Evolutionary conservation across 1,140 invertebrate genomes (phyloP).

Genomic region (Macrotrachela quadricornifera): DNA sequence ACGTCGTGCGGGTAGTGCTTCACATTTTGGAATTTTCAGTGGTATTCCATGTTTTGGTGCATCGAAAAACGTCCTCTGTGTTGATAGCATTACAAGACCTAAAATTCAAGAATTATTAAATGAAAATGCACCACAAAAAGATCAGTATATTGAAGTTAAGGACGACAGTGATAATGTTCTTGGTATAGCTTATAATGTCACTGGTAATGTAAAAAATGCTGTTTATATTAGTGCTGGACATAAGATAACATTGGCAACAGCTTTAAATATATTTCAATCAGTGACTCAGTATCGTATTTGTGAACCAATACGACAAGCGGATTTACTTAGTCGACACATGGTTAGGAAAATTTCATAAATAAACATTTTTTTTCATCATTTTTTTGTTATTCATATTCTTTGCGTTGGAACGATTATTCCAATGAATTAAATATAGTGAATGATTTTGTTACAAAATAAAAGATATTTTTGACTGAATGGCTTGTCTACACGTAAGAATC

Average conservation of each 20-base stretch:
- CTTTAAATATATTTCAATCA: slow-evolving; percentile 21
- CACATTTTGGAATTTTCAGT: slow-evolving; percentile 24
- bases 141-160: neutral
- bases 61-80: slow-evolving; percentile 25
- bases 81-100: slow-evolving; percentile 10
- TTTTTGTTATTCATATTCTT: too few species aligned
- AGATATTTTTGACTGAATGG: too few species aligned
- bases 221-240: slow-evolving; percentile 33
- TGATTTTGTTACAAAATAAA: too few species aligned
- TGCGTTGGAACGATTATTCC: too few species aligned
- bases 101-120: too few species aligned
- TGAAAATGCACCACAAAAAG: slow-evolving; percentile 14
- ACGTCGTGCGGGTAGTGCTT: slow-evolving; percentile 25
- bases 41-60: slow-evolving; percentile 25
- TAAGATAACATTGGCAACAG: slow-evolving; percentile 27
- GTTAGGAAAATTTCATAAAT: too few species aligned
- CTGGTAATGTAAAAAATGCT: slow-evolving; percentile 19
- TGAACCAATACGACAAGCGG: slow-evolving; percentile 30
- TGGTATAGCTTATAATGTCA: slow-evolving; percentile 2
- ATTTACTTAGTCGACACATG: slow-evolving; percentile 17
- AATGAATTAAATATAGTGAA: too few species aligned
- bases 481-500: too few species aligned
- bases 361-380: too few species aligned
- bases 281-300: slow-evolving; percentile 27
- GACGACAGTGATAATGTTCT: neutral